Evolutionary conservation across 2,888 invertebrate genomes (phyloP).

Genomic region (Zygothrica quintamaculata): DNA sequence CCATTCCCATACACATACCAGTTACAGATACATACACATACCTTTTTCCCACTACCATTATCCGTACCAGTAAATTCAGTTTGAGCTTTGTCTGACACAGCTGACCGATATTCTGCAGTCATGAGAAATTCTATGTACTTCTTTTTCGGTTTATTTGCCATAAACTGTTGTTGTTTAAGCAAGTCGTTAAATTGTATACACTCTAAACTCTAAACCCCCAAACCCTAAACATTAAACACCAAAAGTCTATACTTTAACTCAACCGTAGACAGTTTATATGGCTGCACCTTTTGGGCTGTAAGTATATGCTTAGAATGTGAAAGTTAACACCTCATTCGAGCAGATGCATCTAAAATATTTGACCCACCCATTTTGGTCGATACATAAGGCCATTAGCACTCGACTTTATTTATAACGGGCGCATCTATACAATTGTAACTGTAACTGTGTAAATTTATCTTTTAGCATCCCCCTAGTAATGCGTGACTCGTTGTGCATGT

Average conservation of each 20-base stretch:
- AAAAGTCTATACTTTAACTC: too few species aligned
- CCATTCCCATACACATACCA: neutral
- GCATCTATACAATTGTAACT: slow-evolving; percentile 25
- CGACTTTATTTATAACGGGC: slow-evolving; percentile 49
- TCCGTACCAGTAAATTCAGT: slow-evolving; percentile 3
- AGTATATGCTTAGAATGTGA: slow-evolving; percentile 55
- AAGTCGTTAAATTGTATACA: slow-evolving; percentile 71
- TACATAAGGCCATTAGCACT: slow-evolving; percentile 57
- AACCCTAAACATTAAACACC: slow-evolving; percentile 42
- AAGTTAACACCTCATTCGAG: slow-evolving; percentile 67
- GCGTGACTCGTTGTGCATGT: neutral
- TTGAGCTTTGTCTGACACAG: slow-evolving; percentile 19
- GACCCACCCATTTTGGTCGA: slow-evolving; percentile 36
- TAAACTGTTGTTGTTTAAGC: slow-evolving; percentile 65
- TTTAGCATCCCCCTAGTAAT: neutral
- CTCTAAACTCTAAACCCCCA: slow-evolving; percentile 19
- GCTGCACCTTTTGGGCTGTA: slow-evolving; percentile 40
- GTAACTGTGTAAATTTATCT: slow-evolving; percentile 2
- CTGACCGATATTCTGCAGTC: slow-evolving; percentile 69
- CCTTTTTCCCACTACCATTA: neutral
- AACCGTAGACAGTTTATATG: slow-evolving; percentile 45
- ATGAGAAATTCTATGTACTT: slow-evolving; percentile 44
- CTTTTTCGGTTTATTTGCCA: slow-evolving; percentile 66
- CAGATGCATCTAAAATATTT: slow-evolving; percentile 42
- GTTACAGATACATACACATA: neutral